Conservation (phyloP, 1,140 invertebrate species). For the Colletes latitarsis region DNA sequence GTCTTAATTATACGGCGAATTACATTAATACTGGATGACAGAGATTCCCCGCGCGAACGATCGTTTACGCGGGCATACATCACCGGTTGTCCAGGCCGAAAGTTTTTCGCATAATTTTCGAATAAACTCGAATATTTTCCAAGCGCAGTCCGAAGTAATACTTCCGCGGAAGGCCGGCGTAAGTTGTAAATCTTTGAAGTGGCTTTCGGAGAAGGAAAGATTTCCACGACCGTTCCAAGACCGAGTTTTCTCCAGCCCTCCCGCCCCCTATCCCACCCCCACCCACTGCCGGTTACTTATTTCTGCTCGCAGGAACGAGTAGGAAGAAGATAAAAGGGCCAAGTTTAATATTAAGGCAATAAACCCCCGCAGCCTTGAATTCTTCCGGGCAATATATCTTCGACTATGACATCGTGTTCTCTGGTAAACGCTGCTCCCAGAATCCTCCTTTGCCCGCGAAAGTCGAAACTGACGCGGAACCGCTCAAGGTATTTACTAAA, state of each 20-base stretch:
- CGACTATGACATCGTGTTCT: slow-evolving; percentile 40
- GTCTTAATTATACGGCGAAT: slow-evolving; percentile 31
- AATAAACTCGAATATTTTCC: slow-evolving; percentile 40
- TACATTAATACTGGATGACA: slow-evolving; percentile 24
- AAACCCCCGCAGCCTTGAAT: slow-evolving; percentile 63
- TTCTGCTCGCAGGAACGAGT: slow-evolving; percentile 9
- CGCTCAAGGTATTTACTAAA: neutral
- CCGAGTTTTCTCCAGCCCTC: neutral
- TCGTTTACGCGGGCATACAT: slow-evolving; percentile 5
- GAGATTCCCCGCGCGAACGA: slow-evolving; percentile 6
- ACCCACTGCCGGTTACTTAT: neutral
- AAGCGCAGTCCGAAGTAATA: neutral
- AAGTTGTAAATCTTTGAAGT: slow-evolving; percentile 47
- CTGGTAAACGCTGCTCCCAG: slow-evolving; percentile 7
- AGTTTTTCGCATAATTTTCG: slow-evolving; percentile 42
- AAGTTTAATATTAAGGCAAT: slow-evolving; percentile 73
- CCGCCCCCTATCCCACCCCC: slow-evolving; percentile 6
- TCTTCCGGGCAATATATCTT: slow-evolving; percentile 55
- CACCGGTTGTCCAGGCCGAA: neutral
- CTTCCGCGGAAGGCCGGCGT: neutral
- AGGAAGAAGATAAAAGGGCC: slow-evolving; percentile 54
- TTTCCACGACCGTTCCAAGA: slow-evolving; percentile 1
- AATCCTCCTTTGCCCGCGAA: neutral
- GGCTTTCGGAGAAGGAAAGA: slow-evolving; percentile 25
- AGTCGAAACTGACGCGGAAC: neutral